phyloP scores from a whole-genome alignment of 1,140 invertebrate species.

The Bombyx mandarina region DNA sequence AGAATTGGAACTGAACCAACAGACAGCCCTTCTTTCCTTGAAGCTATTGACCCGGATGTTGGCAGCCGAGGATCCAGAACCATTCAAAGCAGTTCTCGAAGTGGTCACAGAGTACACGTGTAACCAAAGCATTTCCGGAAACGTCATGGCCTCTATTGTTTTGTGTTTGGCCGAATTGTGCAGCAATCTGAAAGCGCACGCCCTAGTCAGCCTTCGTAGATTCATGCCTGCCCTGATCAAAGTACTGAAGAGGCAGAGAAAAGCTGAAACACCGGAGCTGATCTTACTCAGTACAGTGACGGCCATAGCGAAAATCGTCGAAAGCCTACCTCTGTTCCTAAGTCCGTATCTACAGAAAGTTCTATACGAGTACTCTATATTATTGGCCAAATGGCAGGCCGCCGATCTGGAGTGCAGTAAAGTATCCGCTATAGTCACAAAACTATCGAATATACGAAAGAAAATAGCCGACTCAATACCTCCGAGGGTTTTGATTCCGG shows the following conservation, averaged over 20 bases:
- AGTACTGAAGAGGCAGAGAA: conserved; percentile 66
- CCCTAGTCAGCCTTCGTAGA: conserved; percentile 78
- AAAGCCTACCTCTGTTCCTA: conserved; percentile 84
- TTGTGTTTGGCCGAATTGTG: conserved; percentile 88
- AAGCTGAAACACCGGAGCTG: conserved; percentile 67
- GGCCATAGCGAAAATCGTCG: conserved; percentile 84
- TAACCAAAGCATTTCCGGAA: conserved; percentile 74
- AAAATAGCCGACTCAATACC: conserved; percentile 80
- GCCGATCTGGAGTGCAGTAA: conserved; percentile 65
- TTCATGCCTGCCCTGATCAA: conserved; percentile 86
- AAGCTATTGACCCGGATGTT: conserved; percentile 84
- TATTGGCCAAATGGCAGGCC: conserved; percentile 70
- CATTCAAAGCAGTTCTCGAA: conserved; percentile 77
- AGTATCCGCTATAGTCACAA: conserved; percentile 70
- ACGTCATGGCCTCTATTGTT: conserved; percentile 80
- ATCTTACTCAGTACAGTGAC: conserved; percentile 75
- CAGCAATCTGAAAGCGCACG: conserved; percentile 79
- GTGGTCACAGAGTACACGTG: conserved; percentile 75
- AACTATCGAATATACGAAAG: conserved; percentile 74
- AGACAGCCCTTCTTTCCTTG: conserved; percentile 84
- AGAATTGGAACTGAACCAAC: conserved; percentile 78
- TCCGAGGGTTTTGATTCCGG: conserved; percentile 82
- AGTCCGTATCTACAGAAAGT: conserved; percentile 87
- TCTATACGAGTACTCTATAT: conserved; percentile 74
- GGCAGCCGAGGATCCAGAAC: conserved; percentile 73